Percentiles rank a stretch among this genome's conserved stretches.
Conservation (phyloP, 2,113 vertebrate species). For the Dipodomys ordii region DNA sequence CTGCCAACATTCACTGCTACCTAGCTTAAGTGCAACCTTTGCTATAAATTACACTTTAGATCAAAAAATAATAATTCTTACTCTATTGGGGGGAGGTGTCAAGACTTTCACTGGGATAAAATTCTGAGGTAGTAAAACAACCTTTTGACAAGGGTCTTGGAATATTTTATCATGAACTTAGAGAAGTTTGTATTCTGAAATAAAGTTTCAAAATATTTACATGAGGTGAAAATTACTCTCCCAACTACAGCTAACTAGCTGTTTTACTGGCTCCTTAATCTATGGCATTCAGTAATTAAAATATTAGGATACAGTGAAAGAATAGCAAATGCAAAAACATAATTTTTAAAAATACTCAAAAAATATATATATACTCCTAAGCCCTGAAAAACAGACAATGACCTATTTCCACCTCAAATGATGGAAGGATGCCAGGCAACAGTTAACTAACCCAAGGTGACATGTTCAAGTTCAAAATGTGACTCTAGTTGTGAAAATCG, state of each 20-base stretch:
- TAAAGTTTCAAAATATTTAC: conserved; percentile 68
- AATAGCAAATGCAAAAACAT: conserved; percentile 6
- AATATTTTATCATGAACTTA: conserved; percentile 46
- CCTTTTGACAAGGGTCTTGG: conserved; percentile 45
- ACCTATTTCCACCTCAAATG: neutral
- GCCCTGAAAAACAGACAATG: neutral
- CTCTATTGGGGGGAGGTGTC: neutral
- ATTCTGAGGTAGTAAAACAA: conserved; percentile 50
- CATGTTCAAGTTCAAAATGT: conserved; percentile 57
- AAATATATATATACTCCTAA: neutral
- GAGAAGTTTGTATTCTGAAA: conserved; percentile 56
- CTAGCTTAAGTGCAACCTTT: neutral
- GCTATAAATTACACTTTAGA: neutral
- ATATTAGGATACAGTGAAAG: conserved; percentile 9
- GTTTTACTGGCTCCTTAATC: conserved; percentile 21
- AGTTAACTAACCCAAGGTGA: conserved; percentile 47
- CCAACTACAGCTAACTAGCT: neutral
- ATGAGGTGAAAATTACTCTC: conserved; percentile 38
- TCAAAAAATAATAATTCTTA: conserved; percentile 57
- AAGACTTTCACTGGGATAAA: conserved; percentile 41
- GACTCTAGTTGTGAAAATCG: conserved; percentile 34
- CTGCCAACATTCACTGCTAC: neutral
- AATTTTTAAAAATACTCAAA: neutral
- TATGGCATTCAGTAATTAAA: conserved; percentile 63
- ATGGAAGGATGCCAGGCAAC: neutral